Conservation (phyloP, 2,113 vertebrate genomes). For the Poecilia latipinna region DNA sequence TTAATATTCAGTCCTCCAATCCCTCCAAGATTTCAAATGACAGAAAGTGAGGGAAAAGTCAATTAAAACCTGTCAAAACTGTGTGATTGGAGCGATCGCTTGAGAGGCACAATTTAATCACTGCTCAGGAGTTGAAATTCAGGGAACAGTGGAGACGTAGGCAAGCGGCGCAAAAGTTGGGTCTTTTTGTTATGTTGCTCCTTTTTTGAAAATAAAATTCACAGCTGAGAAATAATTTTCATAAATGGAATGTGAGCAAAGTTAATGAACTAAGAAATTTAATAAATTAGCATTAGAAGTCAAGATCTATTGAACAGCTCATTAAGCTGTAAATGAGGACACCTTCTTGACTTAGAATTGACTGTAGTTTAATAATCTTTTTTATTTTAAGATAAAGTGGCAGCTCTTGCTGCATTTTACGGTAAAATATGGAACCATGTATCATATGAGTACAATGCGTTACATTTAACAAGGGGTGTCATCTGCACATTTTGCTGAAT, state of each 20-base stretch:
- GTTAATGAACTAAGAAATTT: slow-evolving; percentile 2
- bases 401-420: neutral
- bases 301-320: neutral
- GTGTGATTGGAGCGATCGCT: slow-evolving; percentile 3
- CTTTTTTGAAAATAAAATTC: neutral
- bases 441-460: too few relatives aligned
- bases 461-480: neutral
- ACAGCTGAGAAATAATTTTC: neutral
- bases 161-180: neutral
- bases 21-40: neutral
- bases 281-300: neutral
- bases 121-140: neutral
- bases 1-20: neutral
- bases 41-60: slow-evolving; percentile 2
- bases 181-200: neutral
- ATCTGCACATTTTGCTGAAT: neutral
- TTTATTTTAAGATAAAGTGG: neutral
- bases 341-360: neutral
- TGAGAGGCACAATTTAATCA: neutral
- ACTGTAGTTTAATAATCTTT: neutral
- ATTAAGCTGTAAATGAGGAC: neutral
- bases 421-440: neutral
- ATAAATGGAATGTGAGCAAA: neutral
- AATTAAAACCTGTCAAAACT: neutral
- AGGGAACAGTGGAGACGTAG: neutral